Base-by-base conservation (phyloP, 2,113 vertebrate genomes). In the Tauraco erythrolophus region DNA sequence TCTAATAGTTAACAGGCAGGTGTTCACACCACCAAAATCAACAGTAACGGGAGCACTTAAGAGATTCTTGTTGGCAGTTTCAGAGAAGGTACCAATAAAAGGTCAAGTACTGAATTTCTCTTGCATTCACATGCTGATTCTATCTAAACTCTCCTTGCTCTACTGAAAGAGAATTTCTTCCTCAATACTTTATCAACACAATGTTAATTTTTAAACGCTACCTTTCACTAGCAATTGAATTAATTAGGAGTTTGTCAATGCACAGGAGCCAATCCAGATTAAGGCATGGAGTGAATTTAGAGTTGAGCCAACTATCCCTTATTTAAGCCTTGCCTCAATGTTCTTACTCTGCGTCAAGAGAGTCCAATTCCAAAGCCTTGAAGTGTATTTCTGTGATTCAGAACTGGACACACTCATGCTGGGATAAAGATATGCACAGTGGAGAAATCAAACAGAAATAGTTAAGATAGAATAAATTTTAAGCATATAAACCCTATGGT, bases 1-100 rank as follows among this genome's bases (percentile, higher is more conserved):
- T 89, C 81, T 89, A 79, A 84, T 71, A 91, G 53, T 88, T 89
- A 92, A 76, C 30, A 89, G 45, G 62, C 70, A 89, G 87, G 95
- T 95, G 87, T 83, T 83, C 62, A 61, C 65, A 84, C 45, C 77
- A 94, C 61, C 77, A 84, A 79, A 94, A 86, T 84, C 76, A 92
- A 51, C 48, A 1, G 39, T 33, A 89, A 84, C 9, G 6, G 37
- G 15, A 91, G 57, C 53, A 89, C 69, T 89, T 53, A 39, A 35
- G 8, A 84, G 39, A 84, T 89, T 91, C 80, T 35, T 54, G 46
- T 4, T 56, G 39, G 57, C 75, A 75, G 25, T 68, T 72, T 95
- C 91, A 61, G 56, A 82, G 70, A 76, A 94, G 60, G 41, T 35
- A 69, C 2, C 4, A 95, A 87, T 71, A 71, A 95, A 95, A 92